These are phyloP conservation scores for Halcyon smyrnensis DNA, from an alignment of 2,797 vertebrate species.

Conservation along the genomic window DNA sequence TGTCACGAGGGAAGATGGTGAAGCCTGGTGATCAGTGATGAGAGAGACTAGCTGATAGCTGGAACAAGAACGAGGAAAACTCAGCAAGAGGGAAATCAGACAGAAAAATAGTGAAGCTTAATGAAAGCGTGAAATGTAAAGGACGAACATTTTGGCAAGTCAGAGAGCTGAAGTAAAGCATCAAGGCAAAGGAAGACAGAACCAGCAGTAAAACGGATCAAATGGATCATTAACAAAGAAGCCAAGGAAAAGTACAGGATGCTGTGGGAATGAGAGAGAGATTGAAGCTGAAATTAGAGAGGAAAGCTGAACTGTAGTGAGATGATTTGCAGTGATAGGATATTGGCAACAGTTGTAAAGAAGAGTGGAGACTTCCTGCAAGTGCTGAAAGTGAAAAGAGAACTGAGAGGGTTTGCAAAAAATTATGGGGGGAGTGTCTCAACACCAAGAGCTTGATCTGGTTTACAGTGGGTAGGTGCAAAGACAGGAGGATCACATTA, in stretches of 20 bases:
- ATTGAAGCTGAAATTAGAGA: background rate
- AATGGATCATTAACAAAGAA: constrained; percentile 11
- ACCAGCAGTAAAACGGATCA: background rate
- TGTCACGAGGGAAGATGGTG: background rate
- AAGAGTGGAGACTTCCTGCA: background rate
- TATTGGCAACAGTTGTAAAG: background rate
- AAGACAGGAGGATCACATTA: background rate
- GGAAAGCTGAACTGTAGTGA: background rate
- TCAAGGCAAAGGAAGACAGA: background rate
- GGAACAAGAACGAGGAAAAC: background rate
- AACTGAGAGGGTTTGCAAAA: background rate
- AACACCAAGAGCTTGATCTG: background rate
- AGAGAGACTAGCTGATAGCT: background rate
- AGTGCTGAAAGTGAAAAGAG: background rate
- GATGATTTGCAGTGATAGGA: background rate
- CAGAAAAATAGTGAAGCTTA: background rate
- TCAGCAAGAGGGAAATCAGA: background rate
- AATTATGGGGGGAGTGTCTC: background rate
- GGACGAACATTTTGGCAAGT: background rate
- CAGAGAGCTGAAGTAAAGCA: background rate
- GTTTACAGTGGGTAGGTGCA: background rate
- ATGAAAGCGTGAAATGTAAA: background rate
- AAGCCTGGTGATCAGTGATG: background rate
- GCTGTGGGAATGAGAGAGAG: background rate
- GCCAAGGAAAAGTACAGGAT: background rate